Percentiles rank a stretch among this genome's conserved stretches.
phyloP scores from a whole-genome alignment of 2,797 vertebrate species.

The Nasua narica region DNA sequence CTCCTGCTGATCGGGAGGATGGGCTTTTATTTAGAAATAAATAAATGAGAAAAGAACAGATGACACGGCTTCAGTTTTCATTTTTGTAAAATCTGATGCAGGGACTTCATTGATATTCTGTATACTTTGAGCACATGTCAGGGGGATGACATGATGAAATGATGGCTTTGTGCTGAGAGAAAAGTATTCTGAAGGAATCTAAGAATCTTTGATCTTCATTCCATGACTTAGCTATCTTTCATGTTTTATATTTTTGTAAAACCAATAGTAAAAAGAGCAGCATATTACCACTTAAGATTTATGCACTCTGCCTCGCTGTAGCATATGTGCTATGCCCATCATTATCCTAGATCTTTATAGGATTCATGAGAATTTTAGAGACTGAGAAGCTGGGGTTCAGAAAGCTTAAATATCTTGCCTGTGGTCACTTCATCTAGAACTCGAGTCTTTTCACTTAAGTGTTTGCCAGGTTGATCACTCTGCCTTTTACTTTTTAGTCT shows the following conservation, averaged over 20 bases:
- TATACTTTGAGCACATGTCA: not conserved
- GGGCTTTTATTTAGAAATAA: conserved; percentile 22
- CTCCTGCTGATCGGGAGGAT: not conserved
- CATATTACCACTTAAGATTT: not conserved
- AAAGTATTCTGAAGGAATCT: not conserved
- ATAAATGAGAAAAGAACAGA: not conserved
- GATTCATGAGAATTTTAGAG: not conserved
- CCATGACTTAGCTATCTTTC: not conserved
- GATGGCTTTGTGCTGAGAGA: not conserved
- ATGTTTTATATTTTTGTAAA: conserved; percentile 23
- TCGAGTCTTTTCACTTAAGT: not conserved
- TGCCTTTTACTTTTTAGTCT: conserved; percentile 12
- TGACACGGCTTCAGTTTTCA: not conserved
- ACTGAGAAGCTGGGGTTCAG: not conserved
- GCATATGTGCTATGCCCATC: not conserved
- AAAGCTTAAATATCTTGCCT: not conserved
- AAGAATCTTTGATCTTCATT: not conserved
- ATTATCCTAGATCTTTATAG: not conserved
- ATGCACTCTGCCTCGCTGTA: not conserved
- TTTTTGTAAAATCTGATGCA: not conserved
- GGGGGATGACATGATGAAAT: not conserved
- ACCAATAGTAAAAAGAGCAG: not conserved
- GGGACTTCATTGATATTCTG: not conserved
- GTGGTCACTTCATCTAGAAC: not conserved
- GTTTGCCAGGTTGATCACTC: not conserved